Evolutionary conservation across 1,140 invertebrate genomes (phyloP).

Genomic region (Globodera rostochiensis): DNA sequence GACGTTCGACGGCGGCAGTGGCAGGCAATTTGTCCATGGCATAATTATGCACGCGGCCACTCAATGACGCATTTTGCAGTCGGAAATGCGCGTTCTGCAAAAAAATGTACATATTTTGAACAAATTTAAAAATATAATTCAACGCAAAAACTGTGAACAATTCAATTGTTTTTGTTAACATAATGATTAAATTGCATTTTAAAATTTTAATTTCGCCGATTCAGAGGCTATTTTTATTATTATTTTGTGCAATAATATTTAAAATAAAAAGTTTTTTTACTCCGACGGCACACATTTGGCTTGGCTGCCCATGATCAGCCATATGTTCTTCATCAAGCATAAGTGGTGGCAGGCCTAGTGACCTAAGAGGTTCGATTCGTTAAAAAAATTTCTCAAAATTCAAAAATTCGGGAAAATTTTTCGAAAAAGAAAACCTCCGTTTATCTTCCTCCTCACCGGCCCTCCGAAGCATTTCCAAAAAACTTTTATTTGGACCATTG

Average conservation of each 20-base stretch:
- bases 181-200: no score
- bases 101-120: neutral
- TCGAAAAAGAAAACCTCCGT: neutral
- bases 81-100: conserved; percentile 11
- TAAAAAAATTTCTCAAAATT: neutral
- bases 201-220: neutral
- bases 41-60: conserved; percentile 12
- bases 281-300: conserved; percentile 4
- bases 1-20: neutral
- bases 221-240: neutral
- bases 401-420: neutral
- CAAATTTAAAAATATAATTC: neutral
- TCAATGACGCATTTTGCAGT: conserved; percentile 13
- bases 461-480: conserved; percentile 18
- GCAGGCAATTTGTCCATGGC: neutral
- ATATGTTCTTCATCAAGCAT: neutral
- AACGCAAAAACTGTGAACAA: neutral
- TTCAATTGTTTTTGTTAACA: no score
- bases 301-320: neutral
- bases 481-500: neutral
- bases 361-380: neutral
- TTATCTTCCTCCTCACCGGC: conserved; percentile 9
- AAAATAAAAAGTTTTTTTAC: neutral
- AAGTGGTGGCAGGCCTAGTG: neutral
- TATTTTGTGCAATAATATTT: neutral